A percentile compares a stretch with the other conserved stretches of the same genome.
Conservation (phyloP, 2,888 invertebrate species). For the Megamerina dolium region DNA sequence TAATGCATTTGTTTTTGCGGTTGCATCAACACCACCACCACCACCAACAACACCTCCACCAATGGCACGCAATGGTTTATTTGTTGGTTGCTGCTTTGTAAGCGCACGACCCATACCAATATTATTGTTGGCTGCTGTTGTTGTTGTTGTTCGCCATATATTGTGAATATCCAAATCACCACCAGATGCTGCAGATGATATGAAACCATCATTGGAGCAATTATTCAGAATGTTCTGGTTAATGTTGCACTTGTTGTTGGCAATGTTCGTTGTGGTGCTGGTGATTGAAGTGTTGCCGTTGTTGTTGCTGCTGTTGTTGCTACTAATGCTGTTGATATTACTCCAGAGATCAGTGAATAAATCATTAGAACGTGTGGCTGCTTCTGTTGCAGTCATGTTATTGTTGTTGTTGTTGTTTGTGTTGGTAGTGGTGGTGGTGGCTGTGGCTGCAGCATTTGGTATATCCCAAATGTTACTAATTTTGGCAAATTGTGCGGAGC, state of each 20-base stretch:
- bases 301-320: conserved; percentile 24
- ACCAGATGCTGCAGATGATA: conserved; percentile 23
- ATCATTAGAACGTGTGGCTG: conserved; percentile 23
- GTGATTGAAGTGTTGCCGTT: conserved; percentile 8
- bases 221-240: conserved; percentile 28
- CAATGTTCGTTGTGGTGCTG: too few species aligned
- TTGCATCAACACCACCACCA: conserved; percentile 1
- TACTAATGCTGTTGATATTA: conserved; percentile 26
- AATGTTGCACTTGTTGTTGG: conserved; percentile 6
- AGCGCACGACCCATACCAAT: conserved; percentile 19
- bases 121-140: conserved; percentile 10
- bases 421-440: conserved; percentile 20
- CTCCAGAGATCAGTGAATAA: conserved; percentile 47
- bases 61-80: conserved; percentile 3
- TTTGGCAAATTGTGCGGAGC: conserved; percentile 32
- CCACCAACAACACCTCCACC: neutral
- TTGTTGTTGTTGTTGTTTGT: conserved; percentile 18
- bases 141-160: conserved; percentile 26
- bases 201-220: conserved; percentile 37
- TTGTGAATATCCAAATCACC: conserved; percentile 11
- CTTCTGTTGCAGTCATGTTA: conserved; percentile 5
- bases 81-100: conserved; percentile 16
- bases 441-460: conserved; percentile 23
- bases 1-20: conserved; percentile 11
- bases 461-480: conserved; percentile 46